Evolutionary conservation across 2,888 invertebrate genomes (phyloP).

Genomic region (Muscina levida): DNA sequence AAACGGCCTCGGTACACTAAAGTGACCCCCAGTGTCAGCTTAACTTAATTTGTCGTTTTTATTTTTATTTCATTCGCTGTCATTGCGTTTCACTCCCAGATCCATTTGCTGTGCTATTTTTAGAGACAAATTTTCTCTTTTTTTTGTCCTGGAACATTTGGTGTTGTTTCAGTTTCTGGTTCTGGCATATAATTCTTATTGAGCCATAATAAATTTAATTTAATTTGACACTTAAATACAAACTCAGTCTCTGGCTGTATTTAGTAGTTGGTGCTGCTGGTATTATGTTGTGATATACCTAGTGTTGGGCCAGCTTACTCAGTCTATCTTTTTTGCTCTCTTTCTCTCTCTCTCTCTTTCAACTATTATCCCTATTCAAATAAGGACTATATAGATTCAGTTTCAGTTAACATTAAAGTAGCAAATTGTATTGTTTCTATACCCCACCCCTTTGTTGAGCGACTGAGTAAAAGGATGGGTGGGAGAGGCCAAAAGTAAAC

Average conservation of each 20-base stretch:
- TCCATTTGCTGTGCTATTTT: constrained; percentile 3
- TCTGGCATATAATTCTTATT: constrained; percentile 52
- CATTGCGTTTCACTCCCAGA: no score
- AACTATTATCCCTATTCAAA: neutral
- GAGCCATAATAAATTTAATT: constrained; percentile 60
- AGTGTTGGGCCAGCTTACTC: no score
- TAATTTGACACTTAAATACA: constrained; percentile 61
- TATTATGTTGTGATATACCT: constrained; percentile 4
- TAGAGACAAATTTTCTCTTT: neutral
- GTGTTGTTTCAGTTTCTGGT: constrained; percentile 2
- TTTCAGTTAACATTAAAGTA: neutral
- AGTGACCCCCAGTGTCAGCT: constrained; percentile 48
- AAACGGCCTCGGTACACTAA: neutral
- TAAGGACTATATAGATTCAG: neutral
- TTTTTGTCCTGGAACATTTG: neutral
- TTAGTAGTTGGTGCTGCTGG: no score
- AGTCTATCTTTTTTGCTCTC: no score
- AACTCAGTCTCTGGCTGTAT: constrained; percentile 37
- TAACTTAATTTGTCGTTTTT: constrained; percentile 39
- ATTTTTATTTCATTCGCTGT: neutral
- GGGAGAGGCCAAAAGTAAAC: neutral
- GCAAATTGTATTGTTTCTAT: constrained; percentile 26
- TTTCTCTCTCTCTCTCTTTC: neutral
- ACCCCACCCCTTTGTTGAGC: constrained; percentile 10
- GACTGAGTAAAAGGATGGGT: constrained; percentile 20